phyloP scores from a whole-genome alignment of 1,140 invertebrate genomes.

The Drosophila malerkotliana region DNA sequence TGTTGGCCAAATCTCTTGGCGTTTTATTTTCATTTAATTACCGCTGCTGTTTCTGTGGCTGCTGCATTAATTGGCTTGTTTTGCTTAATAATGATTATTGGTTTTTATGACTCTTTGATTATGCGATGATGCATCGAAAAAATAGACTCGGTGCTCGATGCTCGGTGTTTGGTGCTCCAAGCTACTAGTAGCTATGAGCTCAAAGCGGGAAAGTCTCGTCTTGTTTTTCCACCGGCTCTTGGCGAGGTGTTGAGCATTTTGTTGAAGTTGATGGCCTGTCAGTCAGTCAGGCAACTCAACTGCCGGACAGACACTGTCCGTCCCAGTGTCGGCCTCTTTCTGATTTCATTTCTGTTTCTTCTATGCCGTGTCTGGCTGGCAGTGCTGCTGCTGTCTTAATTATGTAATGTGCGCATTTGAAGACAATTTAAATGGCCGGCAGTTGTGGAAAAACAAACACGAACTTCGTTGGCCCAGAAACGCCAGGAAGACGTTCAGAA shows the following conservation, averaged over 20 bases:
- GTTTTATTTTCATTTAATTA: slow-evolving; percentile 83
- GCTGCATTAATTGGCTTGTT: slow-evolving; percentile 80
- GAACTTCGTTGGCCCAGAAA: slow-evolving; percentile 55
- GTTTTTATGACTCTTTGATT: slow-evolving; percentile 82
- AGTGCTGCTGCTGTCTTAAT: slow-evolving; percentile 71
- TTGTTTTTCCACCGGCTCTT: slow-evolving; percentile 27
- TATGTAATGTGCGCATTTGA: slow-evolving; percentile 79
- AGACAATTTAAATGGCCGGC: slow-evolving; percentile 72
- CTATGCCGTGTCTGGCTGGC: slow-evolving; percentile 32
- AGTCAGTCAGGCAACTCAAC: slow-evolving; percentile 62
- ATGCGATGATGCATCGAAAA: slow-evolving; percentile 81
- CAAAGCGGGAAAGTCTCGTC: slow-evolving; percentile 56
- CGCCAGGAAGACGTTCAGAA: slow-evolving; percentile 25
- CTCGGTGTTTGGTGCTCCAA: too few relatives aligned
- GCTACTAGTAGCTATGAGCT: not conserved
- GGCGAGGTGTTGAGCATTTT: slow-evolving; percentile 74
- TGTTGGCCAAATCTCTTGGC: slow-evolving; percentile 69
- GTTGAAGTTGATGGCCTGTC: slow-evolving; percentile 71
- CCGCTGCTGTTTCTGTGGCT: slow-evolving; percentile 31
- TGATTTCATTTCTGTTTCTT: slow-evolving; percentile 34
- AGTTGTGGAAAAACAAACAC: slow-evolving; percentile 77
- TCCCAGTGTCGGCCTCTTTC: slow-evolving; percentile 19
- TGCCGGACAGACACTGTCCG: slow-evolving; percentile 39
- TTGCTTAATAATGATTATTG: slow-evolving; percentile 82
- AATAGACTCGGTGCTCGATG: slow-evolving; percentile 30